phyloP scores from a whole-genome alignment of 2,888 invertebrate species.

The Hydrotaea diabolus region DNA sequence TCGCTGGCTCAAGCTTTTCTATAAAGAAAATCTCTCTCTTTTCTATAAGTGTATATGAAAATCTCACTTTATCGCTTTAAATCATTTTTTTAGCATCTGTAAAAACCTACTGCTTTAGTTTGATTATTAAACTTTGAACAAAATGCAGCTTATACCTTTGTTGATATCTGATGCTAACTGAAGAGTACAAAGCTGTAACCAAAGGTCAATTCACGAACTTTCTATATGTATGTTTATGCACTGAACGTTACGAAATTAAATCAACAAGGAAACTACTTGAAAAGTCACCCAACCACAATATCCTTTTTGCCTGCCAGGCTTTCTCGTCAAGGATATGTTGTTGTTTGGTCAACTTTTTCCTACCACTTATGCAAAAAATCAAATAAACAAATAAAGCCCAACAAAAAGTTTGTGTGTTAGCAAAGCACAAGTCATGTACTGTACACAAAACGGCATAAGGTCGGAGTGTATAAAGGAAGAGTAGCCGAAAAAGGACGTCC shows the following conservation, averaged over 20 bases:
- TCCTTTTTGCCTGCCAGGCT: background rate
- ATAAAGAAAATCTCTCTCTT: too few relatives aligned
- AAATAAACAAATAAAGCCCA: constrained; percentile 36
- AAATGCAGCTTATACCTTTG: too few relatives aligned
- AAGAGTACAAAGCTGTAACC: background rate
- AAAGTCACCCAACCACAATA: constrained; percentile 61
- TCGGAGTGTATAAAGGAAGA: background rate
- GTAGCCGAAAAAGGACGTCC: background rate
- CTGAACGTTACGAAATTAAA: constrained; percentile 45
- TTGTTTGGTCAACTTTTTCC: background rate
- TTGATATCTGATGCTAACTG: background rate
- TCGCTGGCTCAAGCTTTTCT: too few relatives aligned
- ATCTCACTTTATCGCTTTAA: too few relatives aligned
- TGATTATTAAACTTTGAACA: too few relatives aligned
- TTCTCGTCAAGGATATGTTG: background rate
- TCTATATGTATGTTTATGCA: background rate
- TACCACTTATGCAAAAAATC: constrained; percentile 23
- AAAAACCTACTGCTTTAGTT: too few relatives aligned
- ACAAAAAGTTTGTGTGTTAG: constrained; percentile 8
- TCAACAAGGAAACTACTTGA: constrained; percentile 58
- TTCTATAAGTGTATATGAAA: too few relatives aligned
- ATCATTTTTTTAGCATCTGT: too few relatives aligned
- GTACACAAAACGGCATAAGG: constrained; percentile 30
- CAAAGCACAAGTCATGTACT: constrained; percentile 13
- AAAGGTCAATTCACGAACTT: background rate